A percentile compares a stretch with the other conserved stretches of the same genome.
Conservation (phyloP, 92 coral and sea anemone genomes). For the Parazoanthus atlanticus region DNA sequence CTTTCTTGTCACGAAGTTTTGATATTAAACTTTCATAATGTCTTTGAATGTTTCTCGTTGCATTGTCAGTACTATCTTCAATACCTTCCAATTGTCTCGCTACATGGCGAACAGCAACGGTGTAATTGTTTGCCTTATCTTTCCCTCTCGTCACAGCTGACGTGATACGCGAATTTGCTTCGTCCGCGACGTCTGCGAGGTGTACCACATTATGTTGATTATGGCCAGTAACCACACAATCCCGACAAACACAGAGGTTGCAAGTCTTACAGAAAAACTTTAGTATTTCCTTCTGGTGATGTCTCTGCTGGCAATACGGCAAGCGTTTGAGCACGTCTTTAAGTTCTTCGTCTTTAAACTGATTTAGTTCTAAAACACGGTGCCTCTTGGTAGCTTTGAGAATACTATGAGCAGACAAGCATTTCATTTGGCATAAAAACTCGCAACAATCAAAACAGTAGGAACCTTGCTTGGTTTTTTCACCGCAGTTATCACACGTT, state of each 20-base stretch:
- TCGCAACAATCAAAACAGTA: constrained; percentile 54
- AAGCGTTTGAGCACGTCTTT: constrained; percentile 40
- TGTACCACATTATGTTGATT: constrained; percentile 42
- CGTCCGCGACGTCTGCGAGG: constrained; percentile 37
- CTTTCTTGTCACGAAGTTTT: neutral
- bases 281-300: constrained; percentile 45
- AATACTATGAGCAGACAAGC: constrained; percentile 40
- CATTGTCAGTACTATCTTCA: neutral
- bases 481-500: constrained; percentile 47
- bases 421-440: constrained; percentile 40
- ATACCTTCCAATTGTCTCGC: constrained; percentile 4
- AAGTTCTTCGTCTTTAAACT: constrained; percentile 31
- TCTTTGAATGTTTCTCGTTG: neutral
- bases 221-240: constrained; percentile 43
- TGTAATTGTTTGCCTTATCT: neutral
- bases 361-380: constrained; percentile 43
- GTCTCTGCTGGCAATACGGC: constrained; percentile 43
- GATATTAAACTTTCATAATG: constrained; percentile 17
- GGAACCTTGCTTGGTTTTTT: constrained; percentile 33
- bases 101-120: neutral
- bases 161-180: neutral
- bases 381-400: constrained; percentile 23
- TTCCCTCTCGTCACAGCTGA: constrained; percentile 21
- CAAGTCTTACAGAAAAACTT: constrained; percentile 53
- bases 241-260: constrained; percentile 43